Conservation (phyloP, 2,113 vertebrate genomes). For the Hyaena hyaena region DNA sequence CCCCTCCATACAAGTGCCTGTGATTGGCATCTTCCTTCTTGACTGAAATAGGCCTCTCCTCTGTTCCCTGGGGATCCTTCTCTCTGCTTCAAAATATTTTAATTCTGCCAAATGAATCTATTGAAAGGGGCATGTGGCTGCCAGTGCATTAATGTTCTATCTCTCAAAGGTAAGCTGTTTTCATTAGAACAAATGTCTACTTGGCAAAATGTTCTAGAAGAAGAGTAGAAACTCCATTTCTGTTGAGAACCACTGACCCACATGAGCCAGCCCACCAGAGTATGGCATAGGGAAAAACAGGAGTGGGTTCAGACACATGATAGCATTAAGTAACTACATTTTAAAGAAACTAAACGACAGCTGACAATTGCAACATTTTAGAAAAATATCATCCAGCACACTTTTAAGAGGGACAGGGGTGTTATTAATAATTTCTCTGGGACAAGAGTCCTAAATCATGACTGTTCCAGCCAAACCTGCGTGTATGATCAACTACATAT, state of each 20-base stretch:
- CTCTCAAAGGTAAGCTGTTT: not conserved
- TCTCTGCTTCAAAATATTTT: not conserved
- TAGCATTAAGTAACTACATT: not conserved
- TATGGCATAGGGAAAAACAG: not conserved
- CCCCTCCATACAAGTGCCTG: not conserved
- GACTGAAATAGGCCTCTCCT: not conserved
- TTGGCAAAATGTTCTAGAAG: slow-evolving; percentile 9
- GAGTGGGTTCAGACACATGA: not conserved
- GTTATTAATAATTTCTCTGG: not conserved
- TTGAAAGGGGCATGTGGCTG: not conserved
- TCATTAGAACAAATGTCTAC: not conserved
- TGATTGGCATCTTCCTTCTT: not conserved
- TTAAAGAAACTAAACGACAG: not conserved
- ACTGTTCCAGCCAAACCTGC: not conserved
- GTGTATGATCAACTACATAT: not conserved
- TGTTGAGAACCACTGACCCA: not conserved
- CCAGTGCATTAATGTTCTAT: not conserved
- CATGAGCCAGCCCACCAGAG: not conserved
- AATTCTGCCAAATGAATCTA: not conserved
- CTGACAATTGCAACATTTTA: not conserved
- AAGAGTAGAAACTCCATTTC: slow-evolving; percentile 3
- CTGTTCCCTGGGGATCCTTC: not conserved
- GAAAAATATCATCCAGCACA: not conserved
- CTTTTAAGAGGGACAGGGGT: not conserved
- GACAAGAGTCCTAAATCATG: not conserved